Conservation (phyloP, 2,888 invertebrate species). For the Invenusta paracnida region DNA sequence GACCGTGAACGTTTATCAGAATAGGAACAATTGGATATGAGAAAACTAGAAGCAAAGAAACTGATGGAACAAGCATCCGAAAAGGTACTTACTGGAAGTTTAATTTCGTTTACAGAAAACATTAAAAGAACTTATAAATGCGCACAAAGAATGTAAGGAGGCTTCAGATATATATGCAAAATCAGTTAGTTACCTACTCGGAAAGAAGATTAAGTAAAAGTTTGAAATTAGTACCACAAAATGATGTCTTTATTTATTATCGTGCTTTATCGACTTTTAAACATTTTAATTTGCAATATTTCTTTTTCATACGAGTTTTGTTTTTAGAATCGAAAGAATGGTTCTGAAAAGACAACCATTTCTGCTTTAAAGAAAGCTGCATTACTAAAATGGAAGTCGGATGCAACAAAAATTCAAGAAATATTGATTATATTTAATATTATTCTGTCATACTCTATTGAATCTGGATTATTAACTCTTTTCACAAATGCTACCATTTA, state of each 20-base stretch:
- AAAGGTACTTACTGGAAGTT: not conserved
- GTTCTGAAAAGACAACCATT: not conserved
- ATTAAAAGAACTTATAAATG: not conserved
- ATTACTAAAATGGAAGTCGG: not conserved
- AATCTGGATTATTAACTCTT: not conserved
- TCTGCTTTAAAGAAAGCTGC: constrained; percentile 13
- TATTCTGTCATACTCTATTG: not conserved
- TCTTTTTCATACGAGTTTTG: not conserved
- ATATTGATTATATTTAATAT: not conserved
- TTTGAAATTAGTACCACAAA: not conserved
- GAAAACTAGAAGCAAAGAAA: not conserved
- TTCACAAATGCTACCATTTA: not conserved
- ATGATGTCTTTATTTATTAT: not conserved
- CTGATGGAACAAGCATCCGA: not conserved
- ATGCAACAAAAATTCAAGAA: not conserved
- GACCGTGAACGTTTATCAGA: not conserved
- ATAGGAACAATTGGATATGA: not conserved
- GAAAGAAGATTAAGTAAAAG: constrained; percentile 6
- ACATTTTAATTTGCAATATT: not conserved
- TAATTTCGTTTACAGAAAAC: not conserved
- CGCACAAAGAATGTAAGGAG: not conserved
- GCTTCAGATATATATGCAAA: constrained; percentile 12
- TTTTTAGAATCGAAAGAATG: not conserved
- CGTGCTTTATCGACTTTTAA: not conserved
- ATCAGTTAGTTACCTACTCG: not conserved